phyloP scores from a whole-genome alignment of 30 jellyfish, hydroid and myxozoan genomes.

The Turritopsis dohrnii region DNA sequence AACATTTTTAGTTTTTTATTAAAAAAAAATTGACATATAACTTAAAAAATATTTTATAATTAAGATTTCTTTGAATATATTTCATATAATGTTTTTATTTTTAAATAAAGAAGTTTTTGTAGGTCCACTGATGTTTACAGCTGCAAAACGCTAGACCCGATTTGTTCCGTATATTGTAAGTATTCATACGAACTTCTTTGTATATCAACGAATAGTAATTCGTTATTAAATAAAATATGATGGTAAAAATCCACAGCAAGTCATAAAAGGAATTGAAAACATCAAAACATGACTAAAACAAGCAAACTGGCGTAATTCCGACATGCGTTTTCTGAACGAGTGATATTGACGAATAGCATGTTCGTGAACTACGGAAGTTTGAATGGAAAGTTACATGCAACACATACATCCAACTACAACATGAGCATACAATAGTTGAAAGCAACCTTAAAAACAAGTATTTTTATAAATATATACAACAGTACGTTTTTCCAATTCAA shows the following conservation, averaged over 20 bases:
- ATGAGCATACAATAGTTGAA: background rate
- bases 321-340: background rate
- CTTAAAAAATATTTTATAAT: constrained; percentile 1
- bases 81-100: constrained; percentile 6
- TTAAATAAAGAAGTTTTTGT: background rate
- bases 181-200: background rate
- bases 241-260: background rate
- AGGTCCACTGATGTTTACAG: too few species aligned
- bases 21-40: background rate
- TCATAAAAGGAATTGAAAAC: background rate
- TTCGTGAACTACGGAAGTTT: background rate
- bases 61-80: constrained; percentile 15
- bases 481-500: background rate
- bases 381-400: background rate
- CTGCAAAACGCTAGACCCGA: too few species aligned
- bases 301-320: background rate
- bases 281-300: background rate
- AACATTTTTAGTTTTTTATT: background rate
- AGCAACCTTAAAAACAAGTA: background rate
- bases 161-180: too few species aligned
- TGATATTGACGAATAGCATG: background rate
- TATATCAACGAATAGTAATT: background rate
- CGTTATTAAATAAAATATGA: background rate
- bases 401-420: background rate
- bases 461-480: background rate